Base-by-base conservation (phyloP, 2,797 vertebrate species). In the Champsocephalus gunnari region DNA sequence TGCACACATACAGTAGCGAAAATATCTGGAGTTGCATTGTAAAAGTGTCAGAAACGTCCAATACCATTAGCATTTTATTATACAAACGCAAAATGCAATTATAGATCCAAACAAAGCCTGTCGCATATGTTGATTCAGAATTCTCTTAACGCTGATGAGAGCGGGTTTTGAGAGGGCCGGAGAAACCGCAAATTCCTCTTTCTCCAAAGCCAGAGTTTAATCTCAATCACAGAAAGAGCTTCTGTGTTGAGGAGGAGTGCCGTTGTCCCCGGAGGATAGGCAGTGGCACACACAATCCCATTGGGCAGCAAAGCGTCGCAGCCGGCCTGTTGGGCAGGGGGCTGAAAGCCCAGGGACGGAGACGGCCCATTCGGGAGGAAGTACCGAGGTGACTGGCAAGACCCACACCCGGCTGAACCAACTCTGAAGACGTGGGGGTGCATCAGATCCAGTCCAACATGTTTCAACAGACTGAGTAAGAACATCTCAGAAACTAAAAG, bases 341-440 rank as follows among this genome's bases (percentile, higher is more conserved):
- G 65, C 45, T 72, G 28, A 53, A 67, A 66, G 59, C 17, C 61
- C 63, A 24, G 57, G 48, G 56, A 71, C 59, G 41, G 43, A 73
- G 17, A 56, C 17, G 21, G 70, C 71, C 45, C 60, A 49, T 65
- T 68, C 57, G 77, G 49, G 72, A 28, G 3, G 34, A 71, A 0
- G 32, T 66, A 56, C 72, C 58, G 60, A 77, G 82, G 89, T 89
- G 81, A 84, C 61, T 86, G 71, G 65, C 50, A 32, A 72, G 19
- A 69, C 34, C 43, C 72, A 48, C 76, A 69, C 45, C 12, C 0
- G 3, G n/a, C 70, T 54, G 72, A 86, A 69, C 43, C 68, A n/a
- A 66, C 70, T 87, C 64, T 56, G 63, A 72, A 61, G 69, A 66
- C 59, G 16, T 61, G 70, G 66, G 76, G 71, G 28, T 28, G 64